Conservation (phyloP, 2,888 invertebrate genomes). For the Druceiella hillmani region DNA sequence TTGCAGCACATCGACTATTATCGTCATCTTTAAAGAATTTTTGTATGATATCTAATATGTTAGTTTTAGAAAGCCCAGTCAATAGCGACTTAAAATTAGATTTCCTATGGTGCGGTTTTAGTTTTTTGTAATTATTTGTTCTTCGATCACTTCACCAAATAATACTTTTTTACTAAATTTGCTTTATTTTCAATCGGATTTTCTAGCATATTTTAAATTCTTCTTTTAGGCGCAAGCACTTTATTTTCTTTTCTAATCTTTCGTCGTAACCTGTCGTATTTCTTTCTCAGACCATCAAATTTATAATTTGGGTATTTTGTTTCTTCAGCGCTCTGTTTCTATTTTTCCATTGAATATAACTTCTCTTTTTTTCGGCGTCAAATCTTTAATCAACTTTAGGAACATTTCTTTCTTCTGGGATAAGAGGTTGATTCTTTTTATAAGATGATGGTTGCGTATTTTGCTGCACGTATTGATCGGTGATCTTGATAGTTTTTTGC, state of each 20-base stretch:
- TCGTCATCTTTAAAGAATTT: too few relatives aligned
- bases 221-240: constrained; percentile 7
- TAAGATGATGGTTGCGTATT: constrained; percentile 17
- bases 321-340: constrained; percentile 15
- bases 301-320: constrained; percentile 12
- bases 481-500: constrained; percentile 8
- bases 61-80: too few relatives aligned
- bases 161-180: constrained; percentile 7
- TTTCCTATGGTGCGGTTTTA: too few relatives aligned
- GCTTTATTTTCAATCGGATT: constrained; percentile 9
- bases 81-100: too few relatives aligned
- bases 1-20: too few relatives aligned
- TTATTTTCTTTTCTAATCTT: constrained; percentile 5
- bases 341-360: constrained; percentile 14
- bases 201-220: constrained; percentile 8
- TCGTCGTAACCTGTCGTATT: constrained; percentile 10
- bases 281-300: constrained; percentile 11
- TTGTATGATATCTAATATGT: too few relatives aligned
- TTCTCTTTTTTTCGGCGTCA: constrained; percentile 15
- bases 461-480: constrained; percentile 10
- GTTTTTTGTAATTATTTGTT: too few relatives aligned
- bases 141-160: constrained; percentile 7
- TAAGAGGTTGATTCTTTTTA: constrained; percentile 10
- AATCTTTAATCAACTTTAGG: constrained; percentile 12
- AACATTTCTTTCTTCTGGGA: constrained; percentile 10